Percentiles rank a stretch among this genome's conserved stretches.
phyloP scores from a whole-genome alignment of 1,140 invertebrate genomes.

The Orussus abietinus region DNA sequence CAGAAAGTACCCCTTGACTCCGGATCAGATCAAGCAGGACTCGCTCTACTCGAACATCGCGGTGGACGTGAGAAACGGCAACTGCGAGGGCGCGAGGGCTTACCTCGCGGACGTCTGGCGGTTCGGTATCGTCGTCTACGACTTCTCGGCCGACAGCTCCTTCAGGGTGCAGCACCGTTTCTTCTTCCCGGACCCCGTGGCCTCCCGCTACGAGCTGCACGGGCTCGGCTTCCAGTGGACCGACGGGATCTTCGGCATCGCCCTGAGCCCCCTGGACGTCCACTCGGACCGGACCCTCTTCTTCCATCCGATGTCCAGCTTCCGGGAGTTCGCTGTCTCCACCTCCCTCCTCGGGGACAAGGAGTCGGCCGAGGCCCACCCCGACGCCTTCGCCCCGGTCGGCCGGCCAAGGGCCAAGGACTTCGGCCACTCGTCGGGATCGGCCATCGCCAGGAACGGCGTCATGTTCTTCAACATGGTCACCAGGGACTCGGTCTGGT shows the following conservation, averaged over 20 bases:
- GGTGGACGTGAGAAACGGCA: constrained; percentile 60
- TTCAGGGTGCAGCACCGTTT: constrained; percentile 71
- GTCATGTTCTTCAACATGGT: constrained; percentile 78
- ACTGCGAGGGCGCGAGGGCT: constrained; percentile 65
- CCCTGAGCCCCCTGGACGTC: constrained; percentile 60
- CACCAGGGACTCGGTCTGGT: constrained; percentile 67
- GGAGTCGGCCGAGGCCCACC: constrained; percentile 47
- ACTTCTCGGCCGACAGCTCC: constrained; percentile 61
- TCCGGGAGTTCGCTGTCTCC: constrained; percentile 67
- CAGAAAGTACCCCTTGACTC: constrained; percentile 60
- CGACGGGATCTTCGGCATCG: constrained; percentile 75
- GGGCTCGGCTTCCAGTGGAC: constrained; percentile 75
- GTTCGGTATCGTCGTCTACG: constrained; percentile 68
- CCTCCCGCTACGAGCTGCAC: constrained; percentile 61
- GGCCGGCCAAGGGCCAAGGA: constrained; percentile 60
- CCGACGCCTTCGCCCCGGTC: constrained; percentile 60
- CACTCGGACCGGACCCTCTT: constrained; percentile 62
- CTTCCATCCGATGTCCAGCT: constrained; percentile 78
- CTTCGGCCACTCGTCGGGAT: constrained; percentile 67
- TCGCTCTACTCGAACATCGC: constrained; percentile 72
- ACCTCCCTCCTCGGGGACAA: constrained; percentile 63
- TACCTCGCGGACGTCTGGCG: constrained; percentile 76
- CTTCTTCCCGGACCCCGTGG: constrained; percentile 73
- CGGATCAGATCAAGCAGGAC: constrained; percentile 65
- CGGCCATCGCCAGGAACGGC: constrained; percentile 65